Evolutionary conservation across 2,113 vertebrate genomes (phyloP).

Genomic region (Orcinus orca): DNA sequence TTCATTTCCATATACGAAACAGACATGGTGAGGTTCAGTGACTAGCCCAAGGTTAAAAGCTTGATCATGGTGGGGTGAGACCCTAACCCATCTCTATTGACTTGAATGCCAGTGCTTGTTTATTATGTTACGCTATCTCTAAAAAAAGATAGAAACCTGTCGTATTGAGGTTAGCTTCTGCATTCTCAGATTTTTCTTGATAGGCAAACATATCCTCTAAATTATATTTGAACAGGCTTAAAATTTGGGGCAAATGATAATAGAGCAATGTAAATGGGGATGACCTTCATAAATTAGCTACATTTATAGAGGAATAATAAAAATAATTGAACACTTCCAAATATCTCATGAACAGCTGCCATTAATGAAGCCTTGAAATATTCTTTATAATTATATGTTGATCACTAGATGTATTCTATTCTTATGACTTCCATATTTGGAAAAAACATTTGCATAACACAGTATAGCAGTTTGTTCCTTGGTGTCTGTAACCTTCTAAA

Average conservation of each 20-base stretch:
- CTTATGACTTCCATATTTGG: slow-evolving; percentile 65
- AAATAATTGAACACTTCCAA: slow-evolving; percentile 23
- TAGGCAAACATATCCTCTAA: neutral
- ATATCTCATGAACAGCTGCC: slow-evolving; percentile 13
- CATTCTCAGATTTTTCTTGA: neutral
- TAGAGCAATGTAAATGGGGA: neutral
- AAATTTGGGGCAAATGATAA: neutral
- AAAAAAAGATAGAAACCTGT: neutral
- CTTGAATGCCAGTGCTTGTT: neutral
- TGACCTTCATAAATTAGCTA: neutral
- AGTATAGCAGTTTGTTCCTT: slow-evolving; percentile 33
- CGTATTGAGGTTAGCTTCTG: neutral
- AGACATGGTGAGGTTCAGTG: neutral
- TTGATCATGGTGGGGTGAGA: neutral
- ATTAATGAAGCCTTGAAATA: slow-evolving; percentile 46
- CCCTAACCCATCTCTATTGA: neutral
- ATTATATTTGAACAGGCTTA: slow-evolving; percentile 1
- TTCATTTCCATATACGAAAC: neutral
- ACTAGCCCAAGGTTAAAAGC: neutral
- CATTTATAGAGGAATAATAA: slow-evolving; percentile 10
- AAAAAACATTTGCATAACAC: slow-evolving; percentile 57
- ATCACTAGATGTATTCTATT: slow-evolving; percentile 56
- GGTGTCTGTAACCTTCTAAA: slow-evolving; percentile 68
- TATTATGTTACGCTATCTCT: neutral
- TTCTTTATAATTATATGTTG: slow-evolving; percentile 57